These are phyloP conservation scores for Echinops telfairi DNA, from an alignment of 2,113 vertebrate species.

Conservation along the genomic window DNA sequence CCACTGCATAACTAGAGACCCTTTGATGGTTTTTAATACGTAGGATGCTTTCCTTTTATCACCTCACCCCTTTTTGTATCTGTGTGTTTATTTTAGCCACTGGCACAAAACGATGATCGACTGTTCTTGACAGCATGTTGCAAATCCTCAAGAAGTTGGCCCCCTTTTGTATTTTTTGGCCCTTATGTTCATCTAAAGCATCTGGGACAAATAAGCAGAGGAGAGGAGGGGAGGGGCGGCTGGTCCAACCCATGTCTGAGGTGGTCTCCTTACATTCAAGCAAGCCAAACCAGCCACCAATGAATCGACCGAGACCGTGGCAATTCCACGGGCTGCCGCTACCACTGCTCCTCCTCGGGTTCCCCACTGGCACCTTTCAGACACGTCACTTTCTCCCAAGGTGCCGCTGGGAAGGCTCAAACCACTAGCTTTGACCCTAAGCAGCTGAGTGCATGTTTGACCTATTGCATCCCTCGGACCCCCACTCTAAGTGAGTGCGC, in stretches of 20 bases:
- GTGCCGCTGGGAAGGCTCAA: not conserved
- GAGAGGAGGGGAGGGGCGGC: not conserved
- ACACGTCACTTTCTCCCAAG: not conserved
- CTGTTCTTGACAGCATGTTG: constrained; percentile 66
- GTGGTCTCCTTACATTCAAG: not conserved
- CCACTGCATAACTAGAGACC: not conserved
- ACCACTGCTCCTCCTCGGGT: too few species aligned
- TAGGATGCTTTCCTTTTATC: constrained; percentile 12
- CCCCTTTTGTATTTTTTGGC: constrained; percentile 54
- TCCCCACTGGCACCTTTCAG: not conserved
- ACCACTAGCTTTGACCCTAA: not conserved
- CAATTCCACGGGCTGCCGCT: not conserved
- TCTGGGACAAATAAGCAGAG: not conserved
- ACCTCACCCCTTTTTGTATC: not conserved
- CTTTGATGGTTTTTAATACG: constrained; percentile 51
- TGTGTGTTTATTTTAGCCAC: constrained; percentile 80
- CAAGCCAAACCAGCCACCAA: not conserved
- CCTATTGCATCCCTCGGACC: not conserved
- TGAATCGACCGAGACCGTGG: not conserved
- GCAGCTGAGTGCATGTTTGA: not conserved
- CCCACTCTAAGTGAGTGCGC: not conserved
- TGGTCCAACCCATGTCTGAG: not conserved
- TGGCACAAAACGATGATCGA: constrained; percentile 67
- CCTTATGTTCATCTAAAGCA: constrained; percentile 53
- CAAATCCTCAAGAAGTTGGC: constrained; percentile 62